phyloP scores from a whole-genome alignment of 1,140 invertebrate genomes.

The Cherax quadricarinatus region DNA sequence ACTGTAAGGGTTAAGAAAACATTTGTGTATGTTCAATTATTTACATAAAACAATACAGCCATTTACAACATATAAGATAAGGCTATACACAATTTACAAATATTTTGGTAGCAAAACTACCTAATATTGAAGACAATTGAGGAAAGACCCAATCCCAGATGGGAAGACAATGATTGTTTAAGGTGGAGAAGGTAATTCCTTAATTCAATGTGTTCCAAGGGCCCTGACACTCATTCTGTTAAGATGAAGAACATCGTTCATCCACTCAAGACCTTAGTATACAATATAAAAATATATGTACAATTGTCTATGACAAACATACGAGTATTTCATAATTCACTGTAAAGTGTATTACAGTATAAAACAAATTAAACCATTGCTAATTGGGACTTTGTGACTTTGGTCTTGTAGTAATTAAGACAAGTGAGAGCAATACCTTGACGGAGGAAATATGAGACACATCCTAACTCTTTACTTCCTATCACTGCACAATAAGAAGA shows the following conservation, averaged over 20 bases:
- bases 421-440: slow-evolving; percentile 54
- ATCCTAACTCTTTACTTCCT: slow-evolving; percentile 44
- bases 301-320: slow-evolving; percentile 69
- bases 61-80: slow-evolving; percentile 63
- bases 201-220: slow-evolving; percentile 44
- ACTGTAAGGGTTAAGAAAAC: not conserved
- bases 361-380: slow-evolving; percentile 48
- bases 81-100: slow-evolving; percentile 69
- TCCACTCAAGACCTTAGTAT: slow-evolving; percentile 59
- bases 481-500: slow-evolving; percentile 55
- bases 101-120: slow-evolving; percentile 53
- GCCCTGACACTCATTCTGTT: slow-evolving; percentile 48
- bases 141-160: slow-evolving; percentile 59
- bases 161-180: slow-evolving; percentile 52
- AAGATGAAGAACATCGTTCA: slow-evolving; percentile 57
- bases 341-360: slow-evolving; percentile 15
- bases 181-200: slow-evolving; percentile 25
- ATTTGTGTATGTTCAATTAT: slow-evolving; percentile 59
- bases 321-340: slow-evolving; percentile 62
- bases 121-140: slow-evolving; percentile 55
- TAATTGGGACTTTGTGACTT: slow-evolving; percentile 60
- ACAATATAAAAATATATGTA: slow-evolving; percentile 71
- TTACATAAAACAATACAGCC: slow-evolving; percentile 69
- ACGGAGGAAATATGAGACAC: slow-evolving; percentile 12
- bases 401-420: slow-evolving; percentile 64